A percentile compares a stretch with the other conserved stretches of the same genome.
phyloP scores from a whole-genome alignment of 2,113 vertebrate genomes.

The Megalops atlanticus region DNA sequence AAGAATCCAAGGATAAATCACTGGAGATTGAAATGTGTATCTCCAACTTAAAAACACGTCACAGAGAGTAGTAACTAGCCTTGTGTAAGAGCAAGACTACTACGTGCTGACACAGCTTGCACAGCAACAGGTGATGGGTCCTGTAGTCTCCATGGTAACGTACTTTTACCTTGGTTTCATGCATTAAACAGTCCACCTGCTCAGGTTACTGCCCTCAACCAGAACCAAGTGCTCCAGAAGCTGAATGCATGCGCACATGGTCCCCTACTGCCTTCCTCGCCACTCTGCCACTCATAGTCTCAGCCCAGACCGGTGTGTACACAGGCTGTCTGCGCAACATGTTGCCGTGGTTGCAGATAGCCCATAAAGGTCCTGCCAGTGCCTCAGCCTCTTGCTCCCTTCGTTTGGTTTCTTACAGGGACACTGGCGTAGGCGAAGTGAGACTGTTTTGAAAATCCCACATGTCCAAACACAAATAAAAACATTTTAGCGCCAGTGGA shows the following conservation, averaged over 20 bases:
- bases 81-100: constrained; percentile 7
- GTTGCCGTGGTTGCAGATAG: constrained; percentile 8
- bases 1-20: neutral
- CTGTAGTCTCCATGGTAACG: constrained; percentile 5
- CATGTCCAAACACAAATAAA: neutral
- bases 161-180: constrained; percentile 9
- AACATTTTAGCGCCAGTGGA: neutral
- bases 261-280: neutral
- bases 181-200: constrained; percentile 22
- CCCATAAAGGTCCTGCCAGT: neutral
- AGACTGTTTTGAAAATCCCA: neutral
- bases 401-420: neutral
- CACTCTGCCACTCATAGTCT: neutral
- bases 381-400: neutral
- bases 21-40: neutral
- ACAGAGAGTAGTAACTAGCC: neutral
- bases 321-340: neutral
- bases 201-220: neutral
- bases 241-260: neutral
- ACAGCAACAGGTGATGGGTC: constrained; percentile 18
- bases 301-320: too few relatives aligned
- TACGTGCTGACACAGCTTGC: neutral
- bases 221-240: neutral
- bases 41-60: neutral
- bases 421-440: neutral